phyloP scores from a whole-genome alignment of 2,797 vertebrate species.

The Propithecus perrieri region DNA sequence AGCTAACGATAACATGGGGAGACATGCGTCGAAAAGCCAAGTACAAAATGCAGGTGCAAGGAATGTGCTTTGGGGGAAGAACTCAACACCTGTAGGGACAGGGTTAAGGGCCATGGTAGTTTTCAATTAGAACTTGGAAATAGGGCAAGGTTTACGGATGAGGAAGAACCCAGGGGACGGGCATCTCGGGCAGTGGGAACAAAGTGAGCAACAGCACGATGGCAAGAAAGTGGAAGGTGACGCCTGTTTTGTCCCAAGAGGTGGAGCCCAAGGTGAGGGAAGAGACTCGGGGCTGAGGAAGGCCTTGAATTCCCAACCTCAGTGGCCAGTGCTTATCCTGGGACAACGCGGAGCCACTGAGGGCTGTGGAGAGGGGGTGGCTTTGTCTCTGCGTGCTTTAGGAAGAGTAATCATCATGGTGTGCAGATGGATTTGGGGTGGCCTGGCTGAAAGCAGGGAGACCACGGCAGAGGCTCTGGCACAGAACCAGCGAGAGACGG shows the following conservation, averaged over 20 bases:
- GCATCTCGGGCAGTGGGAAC: accelerated
- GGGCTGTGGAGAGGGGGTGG: not conserved
- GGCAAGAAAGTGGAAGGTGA: too few relatives aligned
- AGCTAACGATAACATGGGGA: not conserved
- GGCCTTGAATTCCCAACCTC: not conserved
- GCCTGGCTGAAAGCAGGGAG: not conserved
- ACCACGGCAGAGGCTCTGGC: not conserved
- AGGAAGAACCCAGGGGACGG: not conserved
- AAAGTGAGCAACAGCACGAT: accelerated
- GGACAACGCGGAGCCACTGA: not conserved
- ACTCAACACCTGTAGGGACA: accelerated
- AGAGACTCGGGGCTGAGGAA: not conserved
- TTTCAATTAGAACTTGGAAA: not conserved
- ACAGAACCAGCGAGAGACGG: not conserved
- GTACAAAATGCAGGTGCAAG: accelerated
- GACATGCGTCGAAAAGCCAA: not conserved
- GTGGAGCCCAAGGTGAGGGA: not conserved
- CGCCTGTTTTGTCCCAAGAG: not conserved
- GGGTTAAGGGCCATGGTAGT: not conserved
- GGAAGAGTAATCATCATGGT: accelerated
- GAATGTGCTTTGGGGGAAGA: not conserved
- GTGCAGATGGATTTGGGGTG: not conserved
- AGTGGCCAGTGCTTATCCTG: not conserved
- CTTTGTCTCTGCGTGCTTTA: accelerated
- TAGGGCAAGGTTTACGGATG: not conserved